Conservation (phyloP, 2,113 vertebrate genomes). For the Coturnix japonica region DNA sequence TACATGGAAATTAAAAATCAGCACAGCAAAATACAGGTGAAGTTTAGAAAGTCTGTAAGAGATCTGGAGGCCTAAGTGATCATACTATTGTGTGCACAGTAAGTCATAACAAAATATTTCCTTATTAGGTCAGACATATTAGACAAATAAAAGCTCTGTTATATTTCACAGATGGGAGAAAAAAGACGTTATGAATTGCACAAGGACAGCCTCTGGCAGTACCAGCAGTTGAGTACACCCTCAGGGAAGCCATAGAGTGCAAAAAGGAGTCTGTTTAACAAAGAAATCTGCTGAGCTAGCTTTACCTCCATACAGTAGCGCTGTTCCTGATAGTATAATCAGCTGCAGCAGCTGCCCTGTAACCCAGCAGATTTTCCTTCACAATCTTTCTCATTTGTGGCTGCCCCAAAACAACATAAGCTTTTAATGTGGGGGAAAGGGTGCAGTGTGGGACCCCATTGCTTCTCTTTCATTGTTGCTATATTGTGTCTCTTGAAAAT, state of each 20-base stretch:
- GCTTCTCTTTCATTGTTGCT: background rate
- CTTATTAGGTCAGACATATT: background rate
- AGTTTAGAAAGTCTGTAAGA: background rate
- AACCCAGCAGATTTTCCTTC: background rate
- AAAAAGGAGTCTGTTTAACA: background rate
- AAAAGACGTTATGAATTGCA: background rate
- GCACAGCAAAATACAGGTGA: background rate
- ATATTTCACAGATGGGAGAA: background rate
- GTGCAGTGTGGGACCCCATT: background rate
- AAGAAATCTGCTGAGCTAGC: background rate
- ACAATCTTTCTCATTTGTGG: background rate
- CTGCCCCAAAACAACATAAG: background rate
- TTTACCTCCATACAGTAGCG: background rate
- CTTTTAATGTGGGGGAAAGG: accelerated
- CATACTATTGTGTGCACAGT: background rate
- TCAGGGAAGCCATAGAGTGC: background rate
- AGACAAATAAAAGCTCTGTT: background rate
- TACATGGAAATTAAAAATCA: background rate
- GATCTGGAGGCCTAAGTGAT: background rate
- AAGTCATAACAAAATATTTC: background rate
- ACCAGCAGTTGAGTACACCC: background rate
- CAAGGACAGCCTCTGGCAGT: background rate
- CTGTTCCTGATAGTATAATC: background rate
- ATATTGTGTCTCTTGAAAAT: background rate
- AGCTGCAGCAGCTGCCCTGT: background rate